These are phyloP conservation scores for Balaeniceps rex DNA, from an alignment of 2,113 vertebrate species.

Conservation along the genomic window DNA sequence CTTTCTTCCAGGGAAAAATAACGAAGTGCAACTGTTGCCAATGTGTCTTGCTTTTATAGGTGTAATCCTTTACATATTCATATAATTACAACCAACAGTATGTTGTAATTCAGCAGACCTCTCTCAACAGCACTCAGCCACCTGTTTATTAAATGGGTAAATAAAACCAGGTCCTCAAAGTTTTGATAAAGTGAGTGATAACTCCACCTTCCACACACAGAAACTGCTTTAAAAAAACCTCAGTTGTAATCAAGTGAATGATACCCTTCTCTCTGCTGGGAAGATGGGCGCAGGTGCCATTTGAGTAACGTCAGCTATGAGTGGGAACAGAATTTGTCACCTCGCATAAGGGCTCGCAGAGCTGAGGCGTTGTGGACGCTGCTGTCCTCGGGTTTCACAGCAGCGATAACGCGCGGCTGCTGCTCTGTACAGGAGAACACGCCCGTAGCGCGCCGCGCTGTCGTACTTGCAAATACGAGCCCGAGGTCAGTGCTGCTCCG, in stretches of 20 bases:
- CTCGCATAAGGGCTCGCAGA: accelerated
- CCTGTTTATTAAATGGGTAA: neutral
- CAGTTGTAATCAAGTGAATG: neutral
- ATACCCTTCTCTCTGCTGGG: neutral
- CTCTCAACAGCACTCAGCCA: neutral
- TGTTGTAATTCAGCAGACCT: neutral
- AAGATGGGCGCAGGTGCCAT: neutral
- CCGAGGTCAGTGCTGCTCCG: neutral
- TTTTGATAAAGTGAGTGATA: neutral
- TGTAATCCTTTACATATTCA: neutral
- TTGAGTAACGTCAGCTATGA: accelerated
- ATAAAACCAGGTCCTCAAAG: neutral
- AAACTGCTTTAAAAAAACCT: neutral
- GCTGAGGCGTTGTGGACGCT: accelerated
- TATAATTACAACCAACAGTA: neutral
- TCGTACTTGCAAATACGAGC: accelerated
- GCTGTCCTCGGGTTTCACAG: neutral
- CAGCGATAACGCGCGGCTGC: neutral
- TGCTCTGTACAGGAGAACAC: neutral
- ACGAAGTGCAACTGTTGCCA: neutral
- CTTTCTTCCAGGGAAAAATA: neutral
- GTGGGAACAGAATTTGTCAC: neutral
- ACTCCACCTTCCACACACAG: neutral
- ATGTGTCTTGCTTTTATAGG: neutral
- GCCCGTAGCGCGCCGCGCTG: accelerated